These are phyloP conservation scores for Drepana falcataria DNA, from an alignment of 2,888 invertebrate genomes.

Conservation along the genomic window DNA sequence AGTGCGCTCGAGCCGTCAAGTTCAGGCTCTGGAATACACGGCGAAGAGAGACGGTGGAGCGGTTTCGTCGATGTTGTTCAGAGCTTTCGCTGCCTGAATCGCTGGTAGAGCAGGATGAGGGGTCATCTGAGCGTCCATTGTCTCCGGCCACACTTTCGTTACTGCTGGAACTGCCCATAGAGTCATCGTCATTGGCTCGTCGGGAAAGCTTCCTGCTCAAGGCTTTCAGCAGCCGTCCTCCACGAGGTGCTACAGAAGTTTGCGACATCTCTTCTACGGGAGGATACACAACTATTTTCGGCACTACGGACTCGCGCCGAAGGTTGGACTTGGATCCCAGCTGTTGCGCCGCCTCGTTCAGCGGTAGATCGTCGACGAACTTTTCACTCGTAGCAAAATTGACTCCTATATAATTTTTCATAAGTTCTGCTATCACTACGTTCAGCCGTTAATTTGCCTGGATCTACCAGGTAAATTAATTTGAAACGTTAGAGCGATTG, in stretches of 20 bases:
- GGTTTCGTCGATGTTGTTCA: slow-evolving; percentile 65
- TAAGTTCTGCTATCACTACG: slow-evolving; percentile 41
- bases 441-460: slow-evolving; percentile 22
- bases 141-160: slow-evolving; percentile 66
- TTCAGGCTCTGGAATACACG: slow-evolving; percentile 85
- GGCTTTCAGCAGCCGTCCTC: slow-evolving; percentile 82
- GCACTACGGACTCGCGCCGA: slow-evolving; percentile 55
- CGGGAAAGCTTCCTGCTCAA: slow-evolving; percentile 81
- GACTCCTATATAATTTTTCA: slow-evolving; percentile 62
- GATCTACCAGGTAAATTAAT: slow-evolving; percentile 17
- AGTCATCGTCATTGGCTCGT: slow-evolving; percentile 63
- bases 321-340: slow-evolving; percentile 34
- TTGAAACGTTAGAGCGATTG: slow-evolving; percentile 19
- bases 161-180: slow-evolving; percentile 66
- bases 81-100: slow-evolving; percentile 82
- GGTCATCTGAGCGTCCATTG: slow-evolving; percentile 52
- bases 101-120: slow-evolving; percentile 78
- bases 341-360: slow-evolving; percentile 43
- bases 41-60: slow-evolving; percentile 83
- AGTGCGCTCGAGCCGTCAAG: slow-evolving; percentile 81
- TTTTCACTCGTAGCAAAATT: slow-evolving; percentile 55
- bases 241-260: slow-evolving; percentile 76
- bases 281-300: slow-evolving; percentile 71
- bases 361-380: slow-evolving; percentile 49
- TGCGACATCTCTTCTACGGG: slow-evolving; percentile 76